A percentile compares a stretch with the other conserved stretches of the same genome.
Evolutionary conservation across 2,113 vertebrate species (phyloP).

Genomic region (Sciurus niger): DNA sequence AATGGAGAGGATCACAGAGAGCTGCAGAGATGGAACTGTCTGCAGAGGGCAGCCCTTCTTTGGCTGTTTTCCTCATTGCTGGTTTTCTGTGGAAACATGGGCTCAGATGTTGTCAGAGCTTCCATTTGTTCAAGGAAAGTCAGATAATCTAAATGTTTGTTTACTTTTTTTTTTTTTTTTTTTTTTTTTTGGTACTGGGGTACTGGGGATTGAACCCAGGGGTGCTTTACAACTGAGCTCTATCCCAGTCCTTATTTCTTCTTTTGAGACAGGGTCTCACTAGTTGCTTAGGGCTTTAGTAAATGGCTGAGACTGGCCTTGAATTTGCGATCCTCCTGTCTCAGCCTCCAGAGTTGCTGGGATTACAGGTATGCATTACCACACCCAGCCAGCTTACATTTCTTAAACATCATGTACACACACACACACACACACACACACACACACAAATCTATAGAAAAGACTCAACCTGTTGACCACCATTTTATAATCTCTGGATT

Average conservation of each 20-base stretch:
- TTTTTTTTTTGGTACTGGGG: no score
- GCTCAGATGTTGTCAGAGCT: not conserved
- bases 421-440: not conserved
- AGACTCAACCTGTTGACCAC: not conserved
- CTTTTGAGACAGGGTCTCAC: no score
- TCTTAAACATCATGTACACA: not conserved
- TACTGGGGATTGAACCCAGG: no score
- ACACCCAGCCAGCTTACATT: no score
- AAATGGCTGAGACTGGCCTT: no score
- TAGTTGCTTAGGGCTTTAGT: no score
- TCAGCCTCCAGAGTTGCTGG: no score
- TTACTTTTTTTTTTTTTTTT: not conserved
- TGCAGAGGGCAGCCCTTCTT: not conserved
- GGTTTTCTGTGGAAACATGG: not conserved
- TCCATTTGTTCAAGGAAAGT: not conserved
- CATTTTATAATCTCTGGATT: not conserved
- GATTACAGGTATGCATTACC: no score
- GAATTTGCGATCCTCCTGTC: no score
- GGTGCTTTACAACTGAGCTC: no score
- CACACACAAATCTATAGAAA: not conserved
- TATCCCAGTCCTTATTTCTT: no score
- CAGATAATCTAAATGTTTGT: not conserved
- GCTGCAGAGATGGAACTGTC: no score
- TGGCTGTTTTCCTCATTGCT: not conserved
- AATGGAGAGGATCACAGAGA: not conserved